A percentile compares a stretch with the other conserved stretches of the same genome.
These are phyloP conservation scores for Embiotoca jacksoni DNA, from an alignment of 2,113 vertebrate genomes.

Conservation along the genomic window DNA sequence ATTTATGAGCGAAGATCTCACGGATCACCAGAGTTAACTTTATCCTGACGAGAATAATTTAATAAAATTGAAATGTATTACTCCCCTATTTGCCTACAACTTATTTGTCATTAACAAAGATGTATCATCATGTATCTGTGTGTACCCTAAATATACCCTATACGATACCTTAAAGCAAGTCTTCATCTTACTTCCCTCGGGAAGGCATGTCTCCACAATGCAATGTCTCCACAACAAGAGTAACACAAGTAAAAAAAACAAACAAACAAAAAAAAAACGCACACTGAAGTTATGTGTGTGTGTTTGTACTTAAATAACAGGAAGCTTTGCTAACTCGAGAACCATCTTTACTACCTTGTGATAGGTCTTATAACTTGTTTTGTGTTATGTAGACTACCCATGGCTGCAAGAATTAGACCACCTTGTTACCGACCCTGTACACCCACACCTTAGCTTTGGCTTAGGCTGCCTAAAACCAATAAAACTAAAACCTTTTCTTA, in stretches of 20 bases:
- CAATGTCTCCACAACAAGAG: not conserved
- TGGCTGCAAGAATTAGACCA: not conserved
- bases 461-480: too few relatives aligned
- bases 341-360: not conserved
- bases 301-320: not conserved
- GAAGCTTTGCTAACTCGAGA: conserved; percentile 6
- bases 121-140: too few relatives aligned
- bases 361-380: not conserved
- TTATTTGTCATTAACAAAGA: too few relatives aligned
- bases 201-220: not conserved
- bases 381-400: not conserved
- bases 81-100: too few relatives aligned
- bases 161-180: too few relatives aligned
- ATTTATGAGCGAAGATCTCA: not conserved
- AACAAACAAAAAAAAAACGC: not conserved
- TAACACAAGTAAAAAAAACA: not conserved
- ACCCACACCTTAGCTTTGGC: too few relatives aligned
- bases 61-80: too few relatives aligned
- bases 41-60: too few relatives aligned
- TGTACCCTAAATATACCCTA: too few relatives aligned
- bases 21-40: not conserved
- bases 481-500: too few relatives aligned
- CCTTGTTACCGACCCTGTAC: not conserved
- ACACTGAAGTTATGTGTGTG: not conserved
- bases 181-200: too few relatives aligned